Evolutionary conservation across 2,113 vertebrate species (phyloP), one percentile per base, ranked within the genome.

Genomic region (Microcebus tavaratra): DNA sequence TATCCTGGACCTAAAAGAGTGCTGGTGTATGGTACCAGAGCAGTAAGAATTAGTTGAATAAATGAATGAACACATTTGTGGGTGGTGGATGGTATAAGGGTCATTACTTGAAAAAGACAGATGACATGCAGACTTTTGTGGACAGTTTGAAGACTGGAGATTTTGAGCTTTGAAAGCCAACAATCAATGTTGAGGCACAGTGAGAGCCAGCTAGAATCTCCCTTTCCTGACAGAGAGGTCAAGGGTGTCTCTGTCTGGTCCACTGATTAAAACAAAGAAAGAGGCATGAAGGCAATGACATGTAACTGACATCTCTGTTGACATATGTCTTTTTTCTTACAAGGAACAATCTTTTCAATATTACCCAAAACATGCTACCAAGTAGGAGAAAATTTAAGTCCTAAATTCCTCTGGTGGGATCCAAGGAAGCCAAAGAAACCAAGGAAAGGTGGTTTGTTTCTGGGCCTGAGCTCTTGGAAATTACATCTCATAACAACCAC

Each of bases 21-120:
- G 39, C 27, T 25, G 42, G 55, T 3, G 68, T 27, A 2, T 0
- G 23, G n/a, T 0, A 20, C 78, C 50, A 48, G 31, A 65, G 48
- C 73, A 36, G 10, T 0, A 34, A 57, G 29, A 23, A 11, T 17
- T 5, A 61, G 78, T 0, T 42, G 61, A 87, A 31, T 23, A 50
- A 8, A 39, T 5, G 29, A 79, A 59, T 29, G 21, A 29, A 53
- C 15, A 48, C 12, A 48, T 55, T 20, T 36, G 42, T 23, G 11
- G 39, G 68, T 48, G 18, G 39, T 11, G 29, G 48, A 20, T 8
- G 10, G 55, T 9, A 10, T 8, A n/a, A 45, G 78, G 29, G 48
- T 17, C 27, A 34, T 11, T 25, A 4, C 13, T 0, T 18, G 70
- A 76, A 12, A 29, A 91, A 25, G 1, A 55, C 67, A 81, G 65